Base-by-base conservation (phyloP, 2,888 invertebrate genomes). In the Lapara coniferarum region DNA sequence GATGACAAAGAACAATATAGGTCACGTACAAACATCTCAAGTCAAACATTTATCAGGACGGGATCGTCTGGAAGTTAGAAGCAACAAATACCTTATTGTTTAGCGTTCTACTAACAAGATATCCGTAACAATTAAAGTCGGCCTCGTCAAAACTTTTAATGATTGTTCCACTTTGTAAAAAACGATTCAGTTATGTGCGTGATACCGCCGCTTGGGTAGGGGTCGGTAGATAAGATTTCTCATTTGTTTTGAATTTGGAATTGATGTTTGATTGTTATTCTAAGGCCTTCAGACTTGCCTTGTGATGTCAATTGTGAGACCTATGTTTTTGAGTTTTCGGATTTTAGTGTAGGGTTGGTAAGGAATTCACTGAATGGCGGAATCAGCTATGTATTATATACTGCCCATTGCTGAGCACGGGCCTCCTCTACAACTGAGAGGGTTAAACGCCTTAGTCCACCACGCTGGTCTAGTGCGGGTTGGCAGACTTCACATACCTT, bases 121-220 rank as follows among this genome's bases (percentile, higher is more conserved):
- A 86, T 86, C 88, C 82, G 79, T 85, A 83, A 87, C 88, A 89
- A 89, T 90, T 88, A 89, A 85, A 89, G 79, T 81, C 76, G 73
- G 81, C 77, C 83, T 84, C 86, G 83, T 89, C 87, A 85, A 87
- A 92, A 91, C 85, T 91, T 92, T 90, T 91, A 92, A 92, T 88
- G 90, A 88, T 83, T 85, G 85, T 83, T 84, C 82, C 81, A 85
- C 82, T 89, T 88, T 83, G 79, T 74, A 74, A 76, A 76, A 74
- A 75, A 80, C 55, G 55, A 30, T 66, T 68, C 37, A 56, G 63
- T 69, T 69, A 37, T 49, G 66, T 67, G 63, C 59, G 63, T 56
- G 63, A 53, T 19, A 16, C 30, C 55, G 30, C n/a, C 37, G 44
- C 25, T 56, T 10, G 12, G 51, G 16, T 44, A 14, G 4, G 69